A percentile compares a stretch with the other conserved stretches of the same genome.
phyloP scores from a whole-genome alignment of 2,888 invertebrate genomes.

The Malachius bipustulatus region DNA sequence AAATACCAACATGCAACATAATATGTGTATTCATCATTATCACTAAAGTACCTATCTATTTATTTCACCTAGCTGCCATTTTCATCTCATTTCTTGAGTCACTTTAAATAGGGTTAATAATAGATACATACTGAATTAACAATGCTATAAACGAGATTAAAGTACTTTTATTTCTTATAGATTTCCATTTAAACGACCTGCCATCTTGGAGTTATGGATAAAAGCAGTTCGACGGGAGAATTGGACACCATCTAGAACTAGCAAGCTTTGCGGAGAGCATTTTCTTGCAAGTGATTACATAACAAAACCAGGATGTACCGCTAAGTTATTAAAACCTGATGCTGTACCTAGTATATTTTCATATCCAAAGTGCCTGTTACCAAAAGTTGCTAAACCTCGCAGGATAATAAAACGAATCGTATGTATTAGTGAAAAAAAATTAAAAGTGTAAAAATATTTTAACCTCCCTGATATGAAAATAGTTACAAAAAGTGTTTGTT shows the following conservation, averaged over 20 bases:
- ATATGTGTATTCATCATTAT: no score
- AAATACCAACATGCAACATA: no score
- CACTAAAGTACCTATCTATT: no score
- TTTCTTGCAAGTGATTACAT: slow-evolving; percentile 6
- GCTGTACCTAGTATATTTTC: slow-evolving; percentile 2
- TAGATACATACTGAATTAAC: no score
- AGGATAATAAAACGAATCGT: not conserved
- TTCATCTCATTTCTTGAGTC: no score
- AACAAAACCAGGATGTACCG: slow-evolving; percentile 3
- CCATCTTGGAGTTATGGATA: slow-evolving; percentile 5
- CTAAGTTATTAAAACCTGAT: slow-evolving; percentile 5
- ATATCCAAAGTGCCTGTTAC: slow-evolving; percentile 1
- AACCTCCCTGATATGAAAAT: not conserved
- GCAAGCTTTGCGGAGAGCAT: slow-evolving; percentile 6
- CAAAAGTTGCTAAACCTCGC: slow-evolving; percentile 1
- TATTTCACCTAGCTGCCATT: no score
- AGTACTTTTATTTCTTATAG: not conserved
- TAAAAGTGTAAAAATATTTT: not conserved
- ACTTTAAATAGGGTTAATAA: no score
- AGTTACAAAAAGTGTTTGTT: no score
- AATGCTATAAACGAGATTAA: not conserved
- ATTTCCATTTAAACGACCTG: not conserved
- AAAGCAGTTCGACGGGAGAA: slow-evolving; percentile 5
- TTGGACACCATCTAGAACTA: slow-evolving; percentile 5
- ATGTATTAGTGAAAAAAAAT: not conserved